A percentile compares a stretch with the other conserved stretches of the same genome.
Conservation (phyloP, 2,888 invertebrate species). For the Julus scanicus region DNA sequence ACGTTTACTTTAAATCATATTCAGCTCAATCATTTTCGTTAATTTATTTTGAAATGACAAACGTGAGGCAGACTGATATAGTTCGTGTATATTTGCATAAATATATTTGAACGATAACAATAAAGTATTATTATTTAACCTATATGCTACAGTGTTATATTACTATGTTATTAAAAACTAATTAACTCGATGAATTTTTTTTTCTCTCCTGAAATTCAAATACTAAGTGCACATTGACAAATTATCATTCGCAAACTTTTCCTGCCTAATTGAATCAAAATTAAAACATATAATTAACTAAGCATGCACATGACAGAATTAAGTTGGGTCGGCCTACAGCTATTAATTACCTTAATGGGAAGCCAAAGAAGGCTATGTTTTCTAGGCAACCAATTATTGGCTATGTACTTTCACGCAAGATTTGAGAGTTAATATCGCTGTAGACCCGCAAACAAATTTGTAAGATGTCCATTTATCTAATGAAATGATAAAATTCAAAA, state of each 20-base stretch:
- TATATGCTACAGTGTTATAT: background rate
- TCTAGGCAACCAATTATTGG: background rate
- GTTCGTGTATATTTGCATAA: background rate
- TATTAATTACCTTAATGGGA: background rate
- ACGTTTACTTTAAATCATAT: background rate
- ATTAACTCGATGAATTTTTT: background rate
- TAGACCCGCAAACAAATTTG: background rate
- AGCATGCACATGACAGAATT: constrained; percentile 16
- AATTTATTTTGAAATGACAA: background rate
- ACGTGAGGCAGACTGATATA: background rate
- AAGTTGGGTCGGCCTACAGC: background rate
- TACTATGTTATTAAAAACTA: background rate
- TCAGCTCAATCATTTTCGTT: background rate
- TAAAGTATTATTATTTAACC: background rate
- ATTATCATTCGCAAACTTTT: background rate
- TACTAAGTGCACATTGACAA: background rate
- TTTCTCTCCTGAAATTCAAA: background rate
- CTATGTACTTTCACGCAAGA: background rate
- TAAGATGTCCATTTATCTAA: background rate
- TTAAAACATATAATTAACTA: constrained; percentile 34
- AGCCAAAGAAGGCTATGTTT: background rate
- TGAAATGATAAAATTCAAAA: background rate
- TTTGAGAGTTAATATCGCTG: background rate
- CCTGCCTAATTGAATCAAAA: background rate
- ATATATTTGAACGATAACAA: background rate